A percentile compares a stretch with the other conserved stretches of the same genome.
phyloP scores from a whole-genome alignment of 2,797 vertebrate genomes.

The Pteronotus mesoamericanus region DNA sequence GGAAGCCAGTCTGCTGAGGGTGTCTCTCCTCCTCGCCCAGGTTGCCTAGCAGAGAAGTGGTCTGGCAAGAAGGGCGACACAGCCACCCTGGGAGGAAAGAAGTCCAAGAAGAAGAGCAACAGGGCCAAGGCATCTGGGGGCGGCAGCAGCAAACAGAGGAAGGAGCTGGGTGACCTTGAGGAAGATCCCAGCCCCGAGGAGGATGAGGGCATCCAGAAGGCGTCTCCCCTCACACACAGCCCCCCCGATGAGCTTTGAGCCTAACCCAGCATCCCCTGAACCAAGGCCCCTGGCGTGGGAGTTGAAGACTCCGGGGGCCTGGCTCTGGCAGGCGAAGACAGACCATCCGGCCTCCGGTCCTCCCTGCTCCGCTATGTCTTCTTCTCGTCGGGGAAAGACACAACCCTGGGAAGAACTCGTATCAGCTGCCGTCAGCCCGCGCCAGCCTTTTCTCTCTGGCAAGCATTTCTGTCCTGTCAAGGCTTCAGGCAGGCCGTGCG shows the following conservation, averaged over 20 bases:
- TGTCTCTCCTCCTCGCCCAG: conserved; percentile 73
- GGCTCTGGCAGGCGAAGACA: background rate
- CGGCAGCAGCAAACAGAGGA: conserved; percentile 56
- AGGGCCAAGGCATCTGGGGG: conserved; percentile 69
- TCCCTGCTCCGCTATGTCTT: background rate
- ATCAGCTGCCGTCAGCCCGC: background rate
- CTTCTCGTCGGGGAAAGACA: background rate
- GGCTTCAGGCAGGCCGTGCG: accelerated
- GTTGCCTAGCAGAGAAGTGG: conserved; percentile 89
- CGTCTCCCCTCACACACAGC: conserved; percentile 82
- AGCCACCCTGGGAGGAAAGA: conserved; percentile 84
- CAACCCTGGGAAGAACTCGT: background rate
- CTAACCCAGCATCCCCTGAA: background rate
- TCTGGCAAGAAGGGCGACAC: conserved; percentile 88
- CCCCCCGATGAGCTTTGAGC: conserved; percentile 79
- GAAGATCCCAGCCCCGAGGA: conserved; percentile 66
- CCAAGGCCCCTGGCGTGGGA: background rate
- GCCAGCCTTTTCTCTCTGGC: background rate
- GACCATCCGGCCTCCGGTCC: background rate
- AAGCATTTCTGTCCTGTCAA: background rate
- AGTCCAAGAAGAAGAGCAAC: conserved; percentile 85
- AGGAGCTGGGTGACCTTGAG: conserved; percentile 57
- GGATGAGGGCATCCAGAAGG: conserved; percentile 85
- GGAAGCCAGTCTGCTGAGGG: background rate
- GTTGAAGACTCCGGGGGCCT: accelerated